These are phyloP conservation scores for Megalops atlanticus DNA, from an alignment of 2,113 vertebrate genomes.

Conservation along the genomic window DNA sequence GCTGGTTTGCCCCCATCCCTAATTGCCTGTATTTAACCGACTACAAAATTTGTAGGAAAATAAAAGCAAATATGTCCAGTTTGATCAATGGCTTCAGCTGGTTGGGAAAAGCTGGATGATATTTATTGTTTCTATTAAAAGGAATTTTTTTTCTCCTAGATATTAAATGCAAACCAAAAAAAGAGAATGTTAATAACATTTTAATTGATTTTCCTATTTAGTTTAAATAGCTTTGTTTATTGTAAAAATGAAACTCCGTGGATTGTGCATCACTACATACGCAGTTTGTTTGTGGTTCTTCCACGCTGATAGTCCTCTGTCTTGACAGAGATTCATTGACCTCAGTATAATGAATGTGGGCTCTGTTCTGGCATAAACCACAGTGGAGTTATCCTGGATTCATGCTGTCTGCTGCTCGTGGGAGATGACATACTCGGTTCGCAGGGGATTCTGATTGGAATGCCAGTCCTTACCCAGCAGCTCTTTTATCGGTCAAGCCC, in stretches of 20 bases:
- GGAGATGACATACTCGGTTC: not conserved
- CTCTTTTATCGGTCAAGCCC: not conserved
- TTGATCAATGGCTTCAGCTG: not conserved
- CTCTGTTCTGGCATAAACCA: constrained; percentile 14
- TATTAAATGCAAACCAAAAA: not conserved
- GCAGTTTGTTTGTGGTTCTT: not conserved
- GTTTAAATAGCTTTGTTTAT: not conserved
- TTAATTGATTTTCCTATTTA: not conserved
- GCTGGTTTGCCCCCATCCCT: not conserved
- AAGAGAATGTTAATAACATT: not conserved
- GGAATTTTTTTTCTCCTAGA: not conserved
- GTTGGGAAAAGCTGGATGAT: not conserved
- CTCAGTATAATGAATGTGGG: constrained; percentile 17
- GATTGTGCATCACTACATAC: not conserved
- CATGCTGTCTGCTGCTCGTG: not conserved
- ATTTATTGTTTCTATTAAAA: not conserved
- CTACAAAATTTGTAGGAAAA: not conserved
- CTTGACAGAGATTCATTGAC: constrained; percentile 7
- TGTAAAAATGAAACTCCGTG: not conserved
- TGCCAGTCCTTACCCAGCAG: not conserved
- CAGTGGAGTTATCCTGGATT: not conserved
- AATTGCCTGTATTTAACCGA: not conserved
- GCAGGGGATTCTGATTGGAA: not conserved
- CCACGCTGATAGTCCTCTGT: not conserved
- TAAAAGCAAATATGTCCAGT: not conserved